Conservation (phyloP, 2,113 vertebrate species). For the Callorhinus ursinus region DNA sequence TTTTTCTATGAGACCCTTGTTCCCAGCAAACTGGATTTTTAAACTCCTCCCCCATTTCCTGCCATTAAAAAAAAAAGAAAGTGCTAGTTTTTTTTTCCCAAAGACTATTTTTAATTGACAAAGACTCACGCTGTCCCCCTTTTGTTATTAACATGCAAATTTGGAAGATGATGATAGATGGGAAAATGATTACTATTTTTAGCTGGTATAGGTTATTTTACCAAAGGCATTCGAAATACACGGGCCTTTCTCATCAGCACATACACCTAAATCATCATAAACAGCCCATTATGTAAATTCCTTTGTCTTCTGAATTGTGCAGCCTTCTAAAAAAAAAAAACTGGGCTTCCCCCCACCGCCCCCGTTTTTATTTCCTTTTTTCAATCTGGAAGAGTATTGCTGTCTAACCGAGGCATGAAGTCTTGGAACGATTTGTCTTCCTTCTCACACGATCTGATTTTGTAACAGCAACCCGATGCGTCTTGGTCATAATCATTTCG, state of each 20-base stretch:
- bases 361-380: neutral
- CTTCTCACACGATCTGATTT: neutral
- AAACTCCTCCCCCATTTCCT: neutral
- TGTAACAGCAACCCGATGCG: neutral
- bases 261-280: neutral
- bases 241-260: neutral
- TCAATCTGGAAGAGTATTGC: constrained; percentile 41
- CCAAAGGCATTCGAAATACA: neutral
- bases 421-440: neutral
- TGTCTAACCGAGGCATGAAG: neutral
- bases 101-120: neutral
- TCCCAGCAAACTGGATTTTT: neutral
- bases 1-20: neutral
- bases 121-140: fast-evolving
- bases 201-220: neutral
- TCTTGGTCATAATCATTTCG: neutral
- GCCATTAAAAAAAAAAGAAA: no score
- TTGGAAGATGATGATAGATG: neutral
- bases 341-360: fast-evolving
- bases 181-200: neutral
- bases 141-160: neutral
- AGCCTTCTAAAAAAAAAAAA: neutral
- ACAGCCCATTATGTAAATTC: neutral
- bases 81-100: neutral
- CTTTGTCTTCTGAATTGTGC: neutral